Evolutionary conservation across 2,888 invertebrate species (phyloP).

Genomic region (Spilosoma lubricipeda): DNA sequence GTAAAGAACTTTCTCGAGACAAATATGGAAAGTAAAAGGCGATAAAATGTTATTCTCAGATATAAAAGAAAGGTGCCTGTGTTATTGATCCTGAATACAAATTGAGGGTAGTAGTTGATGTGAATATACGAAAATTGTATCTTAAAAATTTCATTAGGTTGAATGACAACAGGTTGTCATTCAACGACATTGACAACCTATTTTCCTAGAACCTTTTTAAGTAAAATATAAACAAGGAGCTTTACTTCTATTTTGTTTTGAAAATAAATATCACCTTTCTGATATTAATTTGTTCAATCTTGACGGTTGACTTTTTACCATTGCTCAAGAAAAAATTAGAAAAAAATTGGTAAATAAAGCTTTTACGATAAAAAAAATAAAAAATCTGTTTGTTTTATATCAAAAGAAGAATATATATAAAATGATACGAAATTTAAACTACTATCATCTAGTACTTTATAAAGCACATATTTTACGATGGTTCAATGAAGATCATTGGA

Average conservation of each 20-base stretch:
- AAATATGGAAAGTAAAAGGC: slow-evolving; percentile 27
- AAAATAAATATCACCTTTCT: background rate
- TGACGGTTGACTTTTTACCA: too few species aligned
- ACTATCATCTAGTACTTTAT: too few species aligned
- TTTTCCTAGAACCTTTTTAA: background rate
- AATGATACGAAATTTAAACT: too few species aligned
- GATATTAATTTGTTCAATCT: background rate
- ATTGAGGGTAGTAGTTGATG: background rate
- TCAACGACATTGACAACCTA: background rate
- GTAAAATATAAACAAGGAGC: background rate
- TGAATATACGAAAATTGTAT: background rate
- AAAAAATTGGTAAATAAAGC: too few species aligned
- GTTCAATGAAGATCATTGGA: too few species aligned
- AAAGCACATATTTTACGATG: too few species aligned
- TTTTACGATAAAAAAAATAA: too few species aligned
- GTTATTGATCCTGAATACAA: slow-evolving; percentile 10
- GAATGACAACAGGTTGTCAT: background rate
- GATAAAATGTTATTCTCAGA: slow-evolving; percentile 32
- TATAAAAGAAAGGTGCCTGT: slow-evolving; percentile 17
- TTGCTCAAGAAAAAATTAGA: background rate
- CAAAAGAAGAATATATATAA: too few species aligned
- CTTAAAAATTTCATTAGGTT: background rate
- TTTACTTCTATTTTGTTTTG: background rate
- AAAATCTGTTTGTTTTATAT: too few species aligned
- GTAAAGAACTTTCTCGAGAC: slow-evolving; percentile 24